Evolutionary conservation across 2,113 vertebrate genomes (phyloP).

Genomic region (Phrynocephalus versicolor): DNA sequence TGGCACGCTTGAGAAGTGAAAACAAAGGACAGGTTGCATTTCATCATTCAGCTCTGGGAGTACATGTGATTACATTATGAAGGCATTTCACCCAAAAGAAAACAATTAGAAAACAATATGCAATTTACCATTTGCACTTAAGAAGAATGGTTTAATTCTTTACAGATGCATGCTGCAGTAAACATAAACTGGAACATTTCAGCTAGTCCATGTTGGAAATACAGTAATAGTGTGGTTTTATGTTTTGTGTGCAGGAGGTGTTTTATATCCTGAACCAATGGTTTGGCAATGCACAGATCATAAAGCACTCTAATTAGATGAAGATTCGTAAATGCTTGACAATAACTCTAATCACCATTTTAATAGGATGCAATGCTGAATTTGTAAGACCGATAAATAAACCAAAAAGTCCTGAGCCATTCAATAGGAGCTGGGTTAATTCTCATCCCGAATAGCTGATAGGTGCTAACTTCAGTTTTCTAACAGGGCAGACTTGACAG

Average conservation of each 20-base stretch:
- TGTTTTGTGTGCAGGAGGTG: accelerated
- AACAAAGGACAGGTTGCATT: constrained; percentile 9
- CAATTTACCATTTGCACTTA: constrained; percentile 38
- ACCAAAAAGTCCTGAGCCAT: neutral
- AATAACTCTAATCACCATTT: constrained; percentile 4
- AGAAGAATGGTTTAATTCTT: constrained; percentile 22
- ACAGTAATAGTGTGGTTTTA: neutral
- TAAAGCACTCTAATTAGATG: constrained; percentile 16
- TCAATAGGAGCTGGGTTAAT: neutral
- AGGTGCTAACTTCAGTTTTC: neutral
- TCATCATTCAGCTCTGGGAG: constrained; percentile 28
- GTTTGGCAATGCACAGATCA: neutral
- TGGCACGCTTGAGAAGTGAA: neutral
- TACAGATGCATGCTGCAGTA: accelerated
- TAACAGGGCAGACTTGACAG: neutral
- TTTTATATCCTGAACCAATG: constrained; percentile 8
- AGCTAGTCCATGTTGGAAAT: neutral
- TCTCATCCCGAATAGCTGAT: neutral
- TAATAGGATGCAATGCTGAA: neutral
- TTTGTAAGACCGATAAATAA: neutral
- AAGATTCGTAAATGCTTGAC: neutral
- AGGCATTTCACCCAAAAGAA: constrained; percentile 31
- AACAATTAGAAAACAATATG: constrained; percentile 51
- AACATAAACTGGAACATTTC: constrained; percentile 11
- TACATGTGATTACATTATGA: constrained; percentile 41